phyloP scores from a whole-genome alignment of 2,113 vertebrate species.

The Triplophysa dalaica region DNA sequence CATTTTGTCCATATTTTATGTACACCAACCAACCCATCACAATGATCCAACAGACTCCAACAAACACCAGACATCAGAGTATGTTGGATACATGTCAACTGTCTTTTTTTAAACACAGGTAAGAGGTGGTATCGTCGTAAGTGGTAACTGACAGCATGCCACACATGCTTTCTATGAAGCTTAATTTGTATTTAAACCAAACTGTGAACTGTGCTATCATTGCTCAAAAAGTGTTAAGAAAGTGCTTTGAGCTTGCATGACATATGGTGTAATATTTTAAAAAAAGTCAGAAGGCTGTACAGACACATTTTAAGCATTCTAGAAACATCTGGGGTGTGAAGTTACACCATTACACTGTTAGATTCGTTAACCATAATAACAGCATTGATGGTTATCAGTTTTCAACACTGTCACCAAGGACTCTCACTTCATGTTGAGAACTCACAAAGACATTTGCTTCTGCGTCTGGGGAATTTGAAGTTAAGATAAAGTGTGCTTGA shows the following conservation, averaged over 20 bases:
- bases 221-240: slow-evolving; percentile 34
- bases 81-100: neutral
- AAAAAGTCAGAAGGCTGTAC: slow-evolving; percentile 9
- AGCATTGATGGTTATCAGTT: slow-evolving; percentile 23
- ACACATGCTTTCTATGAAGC: slow-evolving; percentile 8
- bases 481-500: slow-evolving; percentile 40
- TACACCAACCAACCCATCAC: too few species aligned
- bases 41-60: too few species aligned
- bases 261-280: slow-evolving; percentile 21
- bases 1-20: too few species aligned
- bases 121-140: neutral
- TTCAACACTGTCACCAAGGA: neutral
- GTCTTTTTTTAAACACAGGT: neutral
- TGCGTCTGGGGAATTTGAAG: slow-evolving; percentile 27
- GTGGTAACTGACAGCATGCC: slow-evolving; percentile 3
- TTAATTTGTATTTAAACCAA: neutral
- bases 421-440: neutral
- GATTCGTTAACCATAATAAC: slow-evolving; percentile 65
- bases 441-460: slow-evolving; percentile 7
- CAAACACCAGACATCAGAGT: too few species aligned
- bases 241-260: slow-evolving; percentile 24
- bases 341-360: slow-evolving; percentile 68
- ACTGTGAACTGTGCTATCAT: slow-evolving; percentile 21
- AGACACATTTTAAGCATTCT: slow-evolving; percentile 50
- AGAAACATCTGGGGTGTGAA: slow-evolving; percentile 59